These are phyloP conservation scores for Lagocephalus sceleratus DNA, from an alignment of 2,797 vertebrate species.

Conservation along the genomic window DNA sequence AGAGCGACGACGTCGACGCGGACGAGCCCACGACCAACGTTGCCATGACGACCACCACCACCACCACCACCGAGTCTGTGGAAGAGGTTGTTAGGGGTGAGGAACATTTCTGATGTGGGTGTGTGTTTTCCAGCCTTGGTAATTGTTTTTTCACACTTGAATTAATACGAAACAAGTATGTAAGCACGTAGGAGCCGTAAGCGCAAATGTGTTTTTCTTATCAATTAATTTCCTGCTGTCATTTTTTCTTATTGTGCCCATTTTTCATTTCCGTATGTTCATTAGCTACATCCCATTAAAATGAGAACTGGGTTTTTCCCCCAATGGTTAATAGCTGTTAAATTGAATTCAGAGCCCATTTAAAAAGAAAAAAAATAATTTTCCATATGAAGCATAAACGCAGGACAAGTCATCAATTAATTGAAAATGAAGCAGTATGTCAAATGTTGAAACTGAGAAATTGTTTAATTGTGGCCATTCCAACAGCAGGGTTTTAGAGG, in stretches of 20 bases:
- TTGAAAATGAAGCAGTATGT: too few relatives aligned
- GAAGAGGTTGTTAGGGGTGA: slow-evolving; percentile 96
- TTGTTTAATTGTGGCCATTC: too few relatives aligned
- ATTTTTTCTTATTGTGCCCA: slow-evolving; percentile 36
- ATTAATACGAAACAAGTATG: too few relatives aligned
- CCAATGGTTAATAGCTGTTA: slow-evolving; percentile 19
- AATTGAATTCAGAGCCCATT: slow-evolving; percentile 7
- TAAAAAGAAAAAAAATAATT: too few relatives aligned
- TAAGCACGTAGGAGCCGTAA: too few relatives aligned
- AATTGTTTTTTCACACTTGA: background rate
- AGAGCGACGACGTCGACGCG: slow-evolving; percentile 75
- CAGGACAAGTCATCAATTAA: too few relatives aligned
- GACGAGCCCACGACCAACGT: slow-evolving; percentile 85
- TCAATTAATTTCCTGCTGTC: slow-evolving; percentile 52
- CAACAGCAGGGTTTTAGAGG: too few relatives aligned
- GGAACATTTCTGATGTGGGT: slow-evolving; percentile 2
- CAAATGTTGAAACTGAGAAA: too few relatives aligned
- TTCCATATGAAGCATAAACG: too few relatives aligned
- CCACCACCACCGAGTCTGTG: slow-evolving; percentile 94
- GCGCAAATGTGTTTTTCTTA: slow-evolving; percentile 20
- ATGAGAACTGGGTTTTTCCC: slow-evolving; percentile 10
- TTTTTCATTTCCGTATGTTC: slow-evolving; percentile 46
- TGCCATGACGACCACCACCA: slow-evolving; percentile 92
- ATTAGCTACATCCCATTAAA: slow-evolving; percentile 49
- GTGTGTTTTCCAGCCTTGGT: background rate